A percentile compares a stretch with the other conserved stretches of the same genome.
phyloP scores from a whole-genome alignment of 1,140 invertebrate genomes.

The Venustaconcha ellipsiformis region DNA sequence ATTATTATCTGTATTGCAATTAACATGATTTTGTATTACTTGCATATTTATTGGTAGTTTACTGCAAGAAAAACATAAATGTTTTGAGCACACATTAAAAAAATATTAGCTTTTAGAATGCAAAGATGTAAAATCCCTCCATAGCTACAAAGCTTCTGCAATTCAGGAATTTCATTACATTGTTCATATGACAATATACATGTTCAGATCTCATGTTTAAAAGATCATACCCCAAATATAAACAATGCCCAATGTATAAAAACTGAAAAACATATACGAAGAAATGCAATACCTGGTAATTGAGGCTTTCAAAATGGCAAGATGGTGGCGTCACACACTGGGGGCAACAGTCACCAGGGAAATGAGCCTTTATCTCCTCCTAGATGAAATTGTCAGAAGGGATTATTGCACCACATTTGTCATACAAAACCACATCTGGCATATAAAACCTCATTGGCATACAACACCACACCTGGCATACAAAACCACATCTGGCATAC shows the following conservation, averaged over 20 bases:
- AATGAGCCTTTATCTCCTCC: constrained; percentile 45
- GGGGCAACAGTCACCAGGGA: constrained; percentile 53
- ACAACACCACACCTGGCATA: no score
- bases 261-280: neutral
- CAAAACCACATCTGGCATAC: no score
- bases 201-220: neutral
- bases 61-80: no score
- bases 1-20: no score
- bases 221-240: neutral
- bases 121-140: neutral
- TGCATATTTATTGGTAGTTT: no score
- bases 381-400: constrained; percentile 11
- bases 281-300: constrained; percentile 38
- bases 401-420: neutral
- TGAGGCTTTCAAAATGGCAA: constrained; percentile 48
- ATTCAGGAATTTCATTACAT: neutral
- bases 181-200: neutral
- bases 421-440: neutral
- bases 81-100: neutral
- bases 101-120: neutral
- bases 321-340: constrained; percentile 48
- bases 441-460: no score
- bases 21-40: no score
- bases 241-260: neutral
- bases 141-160: neutral